Conservation (phyloP, 2,797 vertebrate genomes). For the Glyptemys insculpta region DNA sequence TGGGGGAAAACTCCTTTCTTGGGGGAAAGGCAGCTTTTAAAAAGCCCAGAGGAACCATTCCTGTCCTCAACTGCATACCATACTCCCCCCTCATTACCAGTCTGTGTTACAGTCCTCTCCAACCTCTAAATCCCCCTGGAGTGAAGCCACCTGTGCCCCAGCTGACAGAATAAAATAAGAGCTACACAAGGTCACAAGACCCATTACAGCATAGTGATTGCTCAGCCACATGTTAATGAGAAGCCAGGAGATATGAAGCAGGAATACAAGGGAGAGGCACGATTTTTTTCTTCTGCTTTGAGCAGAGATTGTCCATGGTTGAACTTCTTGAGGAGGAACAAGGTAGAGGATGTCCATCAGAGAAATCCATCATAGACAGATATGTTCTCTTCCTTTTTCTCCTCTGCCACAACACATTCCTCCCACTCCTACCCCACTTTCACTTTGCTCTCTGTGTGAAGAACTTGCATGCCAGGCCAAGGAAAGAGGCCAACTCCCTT, state of each 20-base stretch:
- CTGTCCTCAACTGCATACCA: neutral
- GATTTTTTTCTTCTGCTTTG: neutral
- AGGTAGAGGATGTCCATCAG: neutral
- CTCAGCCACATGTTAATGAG: neutral
- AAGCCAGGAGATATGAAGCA: slow-evolving; percentile 4
- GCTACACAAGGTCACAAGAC: rapidly evolving
- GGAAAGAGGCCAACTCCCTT: neutral
- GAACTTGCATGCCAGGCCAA: neutral
- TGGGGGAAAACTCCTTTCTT: neutral
- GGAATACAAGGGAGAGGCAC: neutral
- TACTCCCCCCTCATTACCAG: neutral
- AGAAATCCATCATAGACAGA: slow-evolving; percentile 6
- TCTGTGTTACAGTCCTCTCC: neutral
- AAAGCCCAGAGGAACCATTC: neutral
- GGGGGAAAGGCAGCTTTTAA: neutral
- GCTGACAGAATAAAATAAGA: neutral
- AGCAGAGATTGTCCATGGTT: neutral
- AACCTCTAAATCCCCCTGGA: neutral
- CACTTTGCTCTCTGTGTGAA: neutral
- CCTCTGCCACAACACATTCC: neutral
- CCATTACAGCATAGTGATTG: neutral
- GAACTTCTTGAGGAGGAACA: neutral
- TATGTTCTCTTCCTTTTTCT: neutral
- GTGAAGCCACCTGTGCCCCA: slow-evolving; percentile 35
- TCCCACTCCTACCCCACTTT: neutral